These are phyloP conservation scores for Notodromas monacha DNA, from an alignment of 2,888 invertebrate genomes.

Conservation along the genomic window DNA sequence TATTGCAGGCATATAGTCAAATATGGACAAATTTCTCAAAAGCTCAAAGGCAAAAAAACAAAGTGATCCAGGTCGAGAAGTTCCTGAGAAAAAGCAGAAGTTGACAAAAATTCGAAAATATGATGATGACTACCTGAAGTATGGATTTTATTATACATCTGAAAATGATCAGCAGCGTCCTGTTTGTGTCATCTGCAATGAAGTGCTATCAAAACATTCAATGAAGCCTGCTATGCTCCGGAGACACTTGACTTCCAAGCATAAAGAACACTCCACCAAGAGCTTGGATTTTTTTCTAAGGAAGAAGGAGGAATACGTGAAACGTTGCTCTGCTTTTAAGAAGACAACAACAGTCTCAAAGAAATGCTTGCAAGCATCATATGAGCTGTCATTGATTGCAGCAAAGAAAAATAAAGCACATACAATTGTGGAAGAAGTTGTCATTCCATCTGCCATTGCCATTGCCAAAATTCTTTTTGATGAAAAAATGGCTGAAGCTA, in stretches of 20 bases:
- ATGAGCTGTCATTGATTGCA: neutral
- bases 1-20: too few relatives aligned
- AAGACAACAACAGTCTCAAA: neutral
- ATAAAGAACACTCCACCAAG: neutral
- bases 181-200: neutral
- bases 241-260: neutral
- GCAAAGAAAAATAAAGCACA: conserved; percentile 9
- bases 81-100: too few relatives aligned
- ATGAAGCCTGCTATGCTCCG: conserved; percentile 1
- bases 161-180: neutral
- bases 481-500: conserved; percentile 6
- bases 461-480: conserved; percentile 8
- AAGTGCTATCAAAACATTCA: neutral
- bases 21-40: too few relatives aligned
- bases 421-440: conserved; percentile 10
- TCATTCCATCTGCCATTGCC: conserved; percentile 8
- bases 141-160: neutral
- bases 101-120: too few relatives aligned
- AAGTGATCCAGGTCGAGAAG: too few relatives aligned
- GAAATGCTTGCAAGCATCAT: neutral
- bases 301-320: neutral
- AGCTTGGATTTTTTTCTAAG: neutral
- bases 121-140: conserved; percentile 1
- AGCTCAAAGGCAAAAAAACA: too few relatives aligned
- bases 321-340: neutral